Percentiles rank a stretch among this genome's conserved stretches.
Evolutionary conservation across 2,113 vertebrate species (phyloP).

Genomic region (Hoplias malabaricus): DNA sequence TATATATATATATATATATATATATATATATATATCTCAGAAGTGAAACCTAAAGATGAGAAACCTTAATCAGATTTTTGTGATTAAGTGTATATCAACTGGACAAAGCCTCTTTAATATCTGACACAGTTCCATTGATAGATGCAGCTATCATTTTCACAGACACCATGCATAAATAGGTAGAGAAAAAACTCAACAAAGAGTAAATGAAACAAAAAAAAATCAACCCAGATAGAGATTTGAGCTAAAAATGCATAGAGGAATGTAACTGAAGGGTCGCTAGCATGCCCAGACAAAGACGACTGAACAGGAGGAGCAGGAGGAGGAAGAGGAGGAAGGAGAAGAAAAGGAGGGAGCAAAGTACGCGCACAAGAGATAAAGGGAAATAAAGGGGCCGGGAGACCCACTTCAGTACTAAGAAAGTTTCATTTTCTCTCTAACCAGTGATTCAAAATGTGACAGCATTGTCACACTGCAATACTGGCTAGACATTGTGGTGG

Average conservation of each 20-base stretch:
- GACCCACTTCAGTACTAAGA: conserved; percentile 89
- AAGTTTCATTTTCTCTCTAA: conserved; percentile 76
- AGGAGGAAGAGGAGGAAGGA: conserved; percentile 64
- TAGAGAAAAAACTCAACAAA: conserved; percentile 74
- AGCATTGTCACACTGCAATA: conserved; percentile 91
- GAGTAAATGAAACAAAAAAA: conserved; percentile 74
- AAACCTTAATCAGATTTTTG: conserved; percentile 99
- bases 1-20: neutral
- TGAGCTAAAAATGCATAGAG: conserved; percentile 84
- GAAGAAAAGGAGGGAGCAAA: conserved; percentile 44
- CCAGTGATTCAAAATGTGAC: conserved; percentile 89
- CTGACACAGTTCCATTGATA: conserved; percentile 99
- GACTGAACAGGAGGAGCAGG: conserved; percentile 75
- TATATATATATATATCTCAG: neutral
- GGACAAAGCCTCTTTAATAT: conserved; percentile 99
- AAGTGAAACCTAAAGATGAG: conserved; percentile 87
- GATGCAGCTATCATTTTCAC: conserved; percentile 99
- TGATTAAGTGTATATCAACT: conserved; percentile 98
- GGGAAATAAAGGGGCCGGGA: conserved; percentile 71
- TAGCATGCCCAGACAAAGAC: conserved; percentile 86
- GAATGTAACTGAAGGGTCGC: conserved; percentile 84
- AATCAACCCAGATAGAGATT: conserved; percentile 49
- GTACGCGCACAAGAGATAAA: conserved; percentile 63
- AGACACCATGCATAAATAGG: conserved; percentile 98
- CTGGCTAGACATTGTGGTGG: conserved; percentile 66